Percentiles rank a stretch among this genome's conserved stretches.
Evolutionary conservation across 2,888 invertebrate species (phyloP).

Genomic region (Cheilosia grossa): DNA sequence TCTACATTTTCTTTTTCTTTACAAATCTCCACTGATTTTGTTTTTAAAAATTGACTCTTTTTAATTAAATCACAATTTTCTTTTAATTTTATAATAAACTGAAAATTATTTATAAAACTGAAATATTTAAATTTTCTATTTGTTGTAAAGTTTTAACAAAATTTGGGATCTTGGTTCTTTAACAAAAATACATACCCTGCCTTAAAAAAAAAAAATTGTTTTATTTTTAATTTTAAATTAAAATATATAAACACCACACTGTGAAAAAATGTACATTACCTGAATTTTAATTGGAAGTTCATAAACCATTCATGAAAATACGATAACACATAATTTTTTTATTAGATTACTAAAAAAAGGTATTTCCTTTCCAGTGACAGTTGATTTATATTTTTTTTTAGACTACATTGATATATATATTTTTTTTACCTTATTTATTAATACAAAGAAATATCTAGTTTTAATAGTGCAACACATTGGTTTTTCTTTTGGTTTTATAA

Average conservation of each 20-base stretch:
- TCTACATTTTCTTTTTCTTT: conserved; percentile 11
- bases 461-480: conserved; percentile 9
- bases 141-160: conserved; percentile 41
- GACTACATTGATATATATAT: not conserved
- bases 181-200: conserved; percentile 5
- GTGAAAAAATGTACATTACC: conserved; percentile 38
- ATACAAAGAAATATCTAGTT: conserved; percentile 19
- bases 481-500: not conserved
- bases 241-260: conserved; percentile 19
- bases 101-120: conserved; percentile 13
- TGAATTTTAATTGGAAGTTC: conserved; percentile 17
- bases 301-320: not conserved
- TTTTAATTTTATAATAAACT: conserved; percentile 43
- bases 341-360: conserved; percentile 18
- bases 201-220: conserved; percentile 5
- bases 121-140: conserved; percentile 23
- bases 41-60: not conserved
- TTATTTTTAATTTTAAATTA: conserved; percentile 11
- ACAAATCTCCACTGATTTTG: conserved; percentile 32
- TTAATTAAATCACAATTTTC: not conserved
- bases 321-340: not conserved
- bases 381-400: conserved; percentile 17
- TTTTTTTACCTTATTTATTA: conserved; percentile 65
- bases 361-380: conserved; percentile 54
- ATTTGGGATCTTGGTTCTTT: not conserved